These are phyloP conservation scores for Oncorhynchus mykiss DNA, from an alignment of 2,113 vertebrate species.

Conservation along the genomic window DNA sequence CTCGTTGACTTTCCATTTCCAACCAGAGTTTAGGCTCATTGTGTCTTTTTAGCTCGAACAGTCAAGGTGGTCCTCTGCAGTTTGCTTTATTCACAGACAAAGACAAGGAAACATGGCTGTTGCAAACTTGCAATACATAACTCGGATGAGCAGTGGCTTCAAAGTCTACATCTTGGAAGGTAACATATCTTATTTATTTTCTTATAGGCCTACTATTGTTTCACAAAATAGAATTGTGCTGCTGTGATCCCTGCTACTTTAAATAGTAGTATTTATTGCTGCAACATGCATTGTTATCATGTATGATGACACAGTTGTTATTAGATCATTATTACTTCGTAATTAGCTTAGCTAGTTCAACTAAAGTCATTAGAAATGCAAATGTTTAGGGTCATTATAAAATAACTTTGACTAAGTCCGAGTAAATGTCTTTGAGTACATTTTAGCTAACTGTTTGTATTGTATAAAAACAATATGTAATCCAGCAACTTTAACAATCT, in stretches of 20 bases:
- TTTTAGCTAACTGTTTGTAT: too few relatives aligned
- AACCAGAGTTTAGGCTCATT: conserved; percentile 45
- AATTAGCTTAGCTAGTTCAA: neutral
- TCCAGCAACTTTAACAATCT: too few relatives aligned
- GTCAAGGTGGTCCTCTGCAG: conserved; percentile 35
- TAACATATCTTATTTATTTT: conserved; percentile 39
- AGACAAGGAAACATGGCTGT: conserved; percentile 71
- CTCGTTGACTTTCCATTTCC: conserved; percentile 63
- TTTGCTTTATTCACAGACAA: conserved; percentile 27
- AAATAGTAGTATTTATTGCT: neutral
- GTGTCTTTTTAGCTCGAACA: conserved; percentile 43
- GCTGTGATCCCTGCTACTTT: neutral
- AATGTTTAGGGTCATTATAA: neutral
- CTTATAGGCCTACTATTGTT: neutral
- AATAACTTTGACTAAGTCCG: neutral
- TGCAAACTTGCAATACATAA: conserved; percentile 80
- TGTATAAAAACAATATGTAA: too few relatives aligned
- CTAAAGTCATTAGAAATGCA: neutral
- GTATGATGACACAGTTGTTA: neutral
- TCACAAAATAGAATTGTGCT: neutral
- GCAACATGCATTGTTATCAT: neutral
- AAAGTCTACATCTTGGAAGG: conserved; percentile 82
- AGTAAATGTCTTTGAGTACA: too few relatives aligned
- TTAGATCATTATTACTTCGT: too few relatives aligned
- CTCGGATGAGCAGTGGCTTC: conserved; percentile 80